phyloP scores from a whole-genome alignment of 2,888 invertebrate species.

The Halocaridina rubra region DNA sequence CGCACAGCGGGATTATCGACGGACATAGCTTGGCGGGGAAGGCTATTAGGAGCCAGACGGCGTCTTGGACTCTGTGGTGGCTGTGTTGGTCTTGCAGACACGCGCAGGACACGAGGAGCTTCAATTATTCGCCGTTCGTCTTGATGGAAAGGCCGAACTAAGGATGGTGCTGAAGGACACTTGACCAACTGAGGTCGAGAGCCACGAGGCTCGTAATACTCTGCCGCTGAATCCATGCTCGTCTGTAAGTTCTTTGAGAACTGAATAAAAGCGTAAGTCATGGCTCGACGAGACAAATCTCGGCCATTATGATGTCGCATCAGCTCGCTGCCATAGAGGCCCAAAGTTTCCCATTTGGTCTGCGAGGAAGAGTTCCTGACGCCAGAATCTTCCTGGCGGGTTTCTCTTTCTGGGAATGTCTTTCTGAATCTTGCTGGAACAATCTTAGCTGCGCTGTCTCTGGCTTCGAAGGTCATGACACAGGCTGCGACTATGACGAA shows the following conservation, averaged over 20 bases:
- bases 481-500: conserved; percentile 97
- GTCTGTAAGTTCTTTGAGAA: conserved; percentile 70
- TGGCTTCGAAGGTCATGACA: conserved; percentile 97
- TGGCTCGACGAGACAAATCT: conserved; percentile 67
- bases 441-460: conserved; percentile 93
- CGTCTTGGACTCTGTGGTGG: conserved; percentile 69
- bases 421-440: conserved; percentile 76
- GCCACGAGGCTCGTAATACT: conserved; percentile 49
- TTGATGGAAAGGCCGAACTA: conserved; percentile 65
- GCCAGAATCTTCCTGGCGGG: conserved; percentile 41
- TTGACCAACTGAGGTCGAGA: conserved; percentile 66
- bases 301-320: conserved; percentile 65
- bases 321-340: conserved; percentile 25
- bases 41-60: conserved; percentile 74
- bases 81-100: conserved; percentile 74
- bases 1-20: conserved; percentile 76
- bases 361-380: conserved; percentile 54
- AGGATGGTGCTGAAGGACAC: conserved; percentile 76
- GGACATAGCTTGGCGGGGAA: conserved; percentile 84
- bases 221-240: conserved; percentile 64
- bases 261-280: conserved; percentile 72
- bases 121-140: conserved; percentile 49
- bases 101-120: conserved; percentile 54
- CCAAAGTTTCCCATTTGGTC: conserved; percentile 60
- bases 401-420: conserved; percentile 46